A percentile compares a stretch with the other conserved stretches of the same genome.
Evolutionary conservation across 2,113 vertebrate genomes (phyloP).

Genomic region (Lycaon pictus): DNA sequence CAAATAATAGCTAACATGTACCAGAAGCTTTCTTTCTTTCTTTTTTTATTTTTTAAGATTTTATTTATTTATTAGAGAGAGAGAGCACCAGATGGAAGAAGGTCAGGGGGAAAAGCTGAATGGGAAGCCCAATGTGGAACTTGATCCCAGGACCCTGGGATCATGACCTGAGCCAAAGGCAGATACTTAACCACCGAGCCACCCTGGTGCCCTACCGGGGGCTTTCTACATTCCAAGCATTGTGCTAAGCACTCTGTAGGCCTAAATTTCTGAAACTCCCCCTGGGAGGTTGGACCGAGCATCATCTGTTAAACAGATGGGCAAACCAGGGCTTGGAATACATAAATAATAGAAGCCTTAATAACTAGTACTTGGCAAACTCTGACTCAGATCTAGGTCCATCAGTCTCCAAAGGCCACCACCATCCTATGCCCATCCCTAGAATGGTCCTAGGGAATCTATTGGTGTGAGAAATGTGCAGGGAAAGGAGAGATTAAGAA

Average conservation of each 20-base stretch:
- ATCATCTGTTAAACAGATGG: background rate
- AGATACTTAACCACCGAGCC: too few species aligned
- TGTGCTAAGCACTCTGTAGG: background rate
- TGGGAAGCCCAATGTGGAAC: too few species aligned
- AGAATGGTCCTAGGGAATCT: background rate
- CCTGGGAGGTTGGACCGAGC: background rate
- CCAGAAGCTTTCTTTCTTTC: background rate
- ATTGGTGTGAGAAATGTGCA: accelerated
- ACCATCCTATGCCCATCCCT: accelerated
- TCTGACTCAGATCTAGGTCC: too few species aligned
- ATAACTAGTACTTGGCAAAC: background rate
- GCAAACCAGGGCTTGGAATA: background rate
- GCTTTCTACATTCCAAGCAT: background rate
- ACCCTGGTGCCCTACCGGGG: background rate
- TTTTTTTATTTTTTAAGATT: too few species aligned
- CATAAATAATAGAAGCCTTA: background rate
- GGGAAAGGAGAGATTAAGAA: background rate
- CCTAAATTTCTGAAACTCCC: background rate
- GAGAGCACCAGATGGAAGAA: too few species aligned
- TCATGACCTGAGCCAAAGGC: too few species aligned
- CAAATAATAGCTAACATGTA: background rate
- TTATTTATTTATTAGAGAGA: too few species aligned
- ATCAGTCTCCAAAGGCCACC: background rate
- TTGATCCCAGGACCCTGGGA: too few species aligned
- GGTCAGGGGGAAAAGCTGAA: too few species aligned